Conservation (phyloP, 1,140 invertebrate species). For the Zaprionus davidi region DNA sequence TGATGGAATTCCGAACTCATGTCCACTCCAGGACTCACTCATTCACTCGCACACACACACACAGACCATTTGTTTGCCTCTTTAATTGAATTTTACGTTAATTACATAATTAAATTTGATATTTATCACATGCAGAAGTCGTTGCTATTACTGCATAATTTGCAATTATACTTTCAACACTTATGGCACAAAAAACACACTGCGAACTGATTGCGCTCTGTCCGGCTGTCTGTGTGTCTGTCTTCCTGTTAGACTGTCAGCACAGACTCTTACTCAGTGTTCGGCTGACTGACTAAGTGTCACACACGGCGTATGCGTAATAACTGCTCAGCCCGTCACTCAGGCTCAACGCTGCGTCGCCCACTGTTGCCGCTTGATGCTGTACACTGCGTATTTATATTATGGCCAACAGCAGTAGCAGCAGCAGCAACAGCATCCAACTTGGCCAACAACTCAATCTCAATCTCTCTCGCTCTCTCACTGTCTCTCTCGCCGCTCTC, state of each 20-base stretch:
- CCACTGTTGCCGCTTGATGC: slow-evolving; percentile 68
- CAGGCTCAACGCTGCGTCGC: slow-evolving; percentile 43
- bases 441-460: slow-evolving; percentile 49
- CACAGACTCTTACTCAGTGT: not conserved
- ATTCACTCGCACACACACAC: slow-evolving; percentile 11
- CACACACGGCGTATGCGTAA: slow-evolving; percentile 68
- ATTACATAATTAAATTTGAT: slow-evolving; percentile 56
- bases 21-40: not conserved
- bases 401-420: slow-evolving; percentile 26
- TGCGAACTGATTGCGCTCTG: slow-evolving; percentile 13
- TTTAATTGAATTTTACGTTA: slow-evolving; percentile 48
- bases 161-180: not conserved
- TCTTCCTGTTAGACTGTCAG: not conserved
- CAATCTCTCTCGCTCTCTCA: slow-evolving; percentile 21
- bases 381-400: slow-evolving; percentile 64
- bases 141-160: not conserved
- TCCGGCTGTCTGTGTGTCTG: slow-evolving; percentile 10
- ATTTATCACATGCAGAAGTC: slow-evolving; percentile 55
- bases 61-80: slow-evolving; percentile 31
- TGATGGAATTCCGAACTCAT: slow-evolving; percentile 42
- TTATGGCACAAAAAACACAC: slow-evolving; percentile 20
- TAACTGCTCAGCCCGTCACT: slow-evolving; percentile 40
- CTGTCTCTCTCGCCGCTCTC: slow-evolving; percentile 25
- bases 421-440: slow-evolving; percentile 38
- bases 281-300: slow-evolving; percentile 22